Conservation (phyloP, 2,888 invertebrate genomes). For the Drosophila subsilvestris region DNA sequence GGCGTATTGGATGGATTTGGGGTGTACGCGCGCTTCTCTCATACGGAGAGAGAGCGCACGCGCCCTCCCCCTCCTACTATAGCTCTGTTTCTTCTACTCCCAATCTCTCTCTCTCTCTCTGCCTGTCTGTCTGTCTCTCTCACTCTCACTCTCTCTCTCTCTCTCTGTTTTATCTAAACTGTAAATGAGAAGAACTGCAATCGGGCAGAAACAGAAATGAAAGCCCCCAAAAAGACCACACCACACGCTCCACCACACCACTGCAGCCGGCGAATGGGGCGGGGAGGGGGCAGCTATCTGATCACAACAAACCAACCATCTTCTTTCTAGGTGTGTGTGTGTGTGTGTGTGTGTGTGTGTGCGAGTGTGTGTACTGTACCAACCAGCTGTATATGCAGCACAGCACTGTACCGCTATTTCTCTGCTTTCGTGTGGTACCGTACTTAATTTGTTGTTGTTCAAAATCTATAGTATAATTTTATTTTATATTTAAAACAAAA, state of each 20-base stretch:
- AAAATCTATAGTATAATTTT: too few species aligned
- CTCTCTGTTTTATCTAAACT: slow-evolving; percentile 13
- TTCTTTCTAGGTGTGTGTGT: not conserved
- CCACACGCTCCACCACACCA: not conserved
- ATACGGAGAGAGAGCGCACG: not conserved
- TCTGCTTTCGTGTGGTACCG: not conserved
- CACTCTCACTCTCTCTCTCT: slow-evolving; percentile 8
- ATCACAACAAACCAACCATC: slow-evolving; percentile 1
- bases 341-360: not conserved
- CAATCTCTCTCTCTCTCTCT: slow-evolving; percentile 10
- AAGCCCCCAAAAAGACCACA: slow-evolving; percentile 1
- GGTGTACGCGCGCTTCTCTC: slow-evolving; percentile 30
- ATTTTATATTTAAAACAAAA: not conserved
- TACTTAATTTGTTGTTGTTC: not conserved
- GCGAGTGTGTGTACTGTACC: not conserved
- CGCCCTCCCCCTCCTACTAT: slow-evolving; percentile 5
- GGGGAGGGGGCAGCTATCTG: not conserved
- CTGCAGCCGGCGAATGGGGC: not conserved
- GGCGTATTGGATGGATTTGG: slow-evolving; percentile 10
- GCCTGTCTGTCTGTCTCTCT: not conserved
- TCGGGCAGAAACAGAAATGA: not conserved
- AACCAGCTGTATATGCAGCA: too few species aligned
- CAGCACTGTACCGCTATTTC: not conserved
- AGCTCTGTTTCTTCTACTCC: slow-evolving; percentile 4
- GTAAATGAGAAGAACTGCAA: slow-evolving; percentile 20